Evolutionary conservation across 2,888 invertebrate species (phyloP).

Genomic region (Drymonia ruficornis): DNA sequence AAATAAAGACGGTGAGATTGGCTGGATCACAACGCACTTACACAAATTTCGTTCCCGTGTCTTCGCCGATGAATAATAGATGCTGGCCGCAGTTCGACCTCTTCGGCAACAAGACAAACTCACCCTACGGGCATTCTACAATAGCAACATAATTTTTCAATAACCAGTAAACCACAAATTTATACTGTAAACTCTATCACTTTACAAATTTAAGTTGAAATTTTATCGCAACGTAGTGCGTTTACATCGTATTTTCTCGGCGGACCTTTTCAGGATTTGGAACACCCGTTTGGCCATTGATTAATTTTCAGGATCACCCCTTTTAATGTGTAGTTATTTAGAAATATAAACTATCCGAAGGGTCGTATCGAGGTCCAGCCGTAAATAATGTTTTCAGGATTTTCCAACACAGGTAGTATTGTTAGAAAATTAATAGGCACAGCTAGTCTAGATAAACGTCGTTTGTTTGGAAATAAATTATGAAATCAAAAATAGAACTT

Average conservation of each 20-base stretch:
- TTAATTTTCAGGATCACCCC: conserved; percentile 34
- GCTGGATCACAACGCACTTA: conserved; percentile 81
- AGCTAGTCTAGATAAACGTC: background rate
- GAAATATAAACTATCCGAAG: conserved; percentile 26
- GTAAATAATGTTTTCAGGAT: conserved; percentile 19
- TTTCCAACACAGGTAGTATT: background rate
- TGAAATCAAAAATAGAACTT: background rate
- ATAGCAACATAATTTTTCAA: conserved; percentile 19
- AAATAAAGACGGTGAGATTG: conserved; percentile 81
- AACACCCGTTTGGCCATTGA: conserved; percentile 32
- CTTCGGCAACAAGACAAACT: conserved; percentile 39
- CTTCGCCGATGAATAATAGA: conserved; percentile 81
- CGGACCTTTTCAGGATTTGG: conserved; percentile 21
- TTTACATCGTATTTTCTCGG: conserved; percentile 25
- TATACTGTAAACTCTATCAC: background rate
- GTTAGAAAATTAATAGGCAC: background rate
- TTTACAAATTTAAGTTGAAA: background rate
- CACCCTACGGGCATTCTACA: conserved; percentile 17
- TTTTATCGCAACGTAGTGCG: background rate
- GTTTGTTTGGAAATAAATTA: background rate
- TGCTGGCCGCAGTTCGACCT: conserved; percentile 63
- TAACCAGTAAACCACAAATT: background rate
- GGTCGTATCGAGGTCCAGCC: conserved; percentile 19
- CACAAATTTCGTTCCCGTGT: conserved; percentile 81
- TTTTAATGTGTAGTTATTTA: conserved; percentile 24